A percentile compares a stretch with the other conserved stretches of the same genome.
phyloP scores from a whole-genome alignment of 2,797 vertebrate genomes.

The Dromococcyx pavoninus region DNA sequence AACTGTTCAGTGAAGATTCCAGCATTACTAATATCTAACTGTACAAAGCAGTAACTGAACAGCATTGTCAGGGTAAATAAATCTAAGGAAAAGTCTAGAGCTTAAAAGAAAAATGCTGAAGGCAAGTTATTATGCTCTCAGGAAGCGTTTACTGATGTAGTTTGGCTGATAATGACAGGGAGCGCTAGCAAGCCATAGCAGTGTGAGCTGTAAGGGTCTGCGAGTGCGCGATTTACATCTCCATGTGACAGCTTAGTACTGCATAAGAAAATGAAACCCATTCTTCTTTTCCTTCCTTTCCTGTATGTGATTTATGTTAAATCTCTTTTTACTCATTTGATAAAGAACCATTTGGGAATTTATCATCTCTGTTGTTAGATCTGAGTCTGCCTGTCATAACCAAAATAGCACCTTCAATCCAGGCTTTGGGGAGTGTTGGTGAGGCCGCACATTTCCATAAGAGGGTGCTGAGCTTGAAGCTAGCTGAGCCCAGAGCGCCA shows the following conservation, averaged over 20 bases:
- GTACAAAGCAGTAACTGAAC: not conserved
- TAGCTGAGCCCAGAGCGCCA: not conserved
- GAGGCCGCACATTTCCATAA: not conserved
- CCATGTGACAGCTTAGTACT: not conserved
- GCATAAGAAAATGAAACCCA: not conserved
- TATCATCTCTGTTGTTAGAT: not conserved
- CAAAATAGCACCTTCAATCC: not conserved
- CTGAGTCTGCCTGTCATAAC: not conserved
- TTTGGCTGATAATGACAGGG: slow-evolving; percentile 37
- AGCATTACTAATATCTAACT: not conserved
- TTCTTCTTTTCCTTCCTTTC: not conserved
- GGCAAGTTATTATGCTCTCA: slow-evolving; percentile 22
- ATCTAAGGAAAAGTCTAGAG: not conserved
- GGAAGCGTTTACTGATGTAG: slow-evolving; percentile 18
- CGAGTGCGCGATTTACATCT: not conserved
- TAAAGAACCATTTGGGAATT: not conserved
- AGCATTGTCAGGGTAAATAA: slow-evolving; percentile 54
- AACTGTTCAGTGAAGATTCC: not conserved
- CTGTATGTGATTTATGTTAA: too few species aligned
- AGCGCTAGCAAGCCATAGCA: not conserved
- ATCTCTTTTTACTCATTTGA: not conserved
- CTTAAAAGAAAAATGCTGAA: slow-evolving; percentile 40
- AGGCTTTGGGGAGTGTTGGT: not conserved
- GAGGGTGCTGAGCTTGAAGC: not conserved
- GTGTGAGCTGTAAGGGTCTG: not conserved